A percentile compares a stretch with the other conserved stretches of the same genome.
Conservation (phyloP, 2,113 vertebrate species). For the Tachysurus vachellii region DNA sequence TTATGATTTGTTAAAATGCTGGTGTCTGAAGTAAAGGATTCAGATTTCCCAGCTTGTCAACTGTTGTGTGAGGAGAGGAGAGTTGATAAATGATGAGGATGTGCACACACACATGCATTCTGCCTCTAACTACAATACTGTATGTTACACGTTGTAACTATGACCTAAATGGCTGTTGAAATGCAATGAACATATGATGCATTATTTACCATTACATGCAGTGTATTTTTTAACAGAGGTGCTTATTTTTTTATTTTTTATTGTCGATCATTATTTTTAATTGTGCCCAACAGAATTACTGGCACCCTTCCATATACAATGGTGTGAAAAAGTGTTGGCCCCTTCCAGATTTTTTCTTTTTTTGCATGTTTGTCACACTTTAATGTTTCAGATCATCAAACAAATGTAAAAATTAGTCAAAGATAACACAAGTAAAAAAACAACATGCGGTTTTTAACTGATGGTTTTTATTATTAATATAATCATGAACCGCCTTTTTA, state of each 20-base stretch:
- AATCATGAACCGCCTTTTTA: too few relatives aligned
- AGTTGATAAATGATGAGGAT: conserved; percentile 46
- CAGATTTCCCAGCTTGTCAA: conserved; percentile 54
- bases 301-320: neutral
- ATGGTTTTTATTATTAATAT: too few relatives aligned
- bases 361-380: too few relatives aligned
- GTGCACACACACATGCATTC: neutral
- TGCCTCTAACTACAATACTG: neutral
- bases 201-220: neutral
- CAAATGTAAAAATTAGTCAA: too few relatives aligned
- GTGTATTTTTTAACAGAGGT: neutral
- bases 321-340: too few relatives aligned
- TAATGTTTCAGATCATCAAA: too few relatives aligned
- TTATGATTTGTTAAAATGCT: conserved; percentile 89
- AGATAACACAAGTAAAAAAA: too few relatives aligned
- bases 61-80: conserved; percentile 57
- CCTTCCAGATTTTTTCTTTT: too few relatives aligned
- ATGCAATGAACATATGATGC: neutral
- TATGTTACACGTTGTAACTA: neutral
- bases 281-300: neutral
- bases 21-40: conserved; percentile 47
- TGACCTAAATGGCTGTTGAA: neutral
- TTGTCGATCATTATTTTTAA: neutral
- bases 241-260: neutral
- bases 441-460: too few relatives aligned